These are phyloP conservation scores for Eidolon dupreanum DNA, from an alignment of 2,797 vertebrate genomes.

Conservation along the genomic window DNA sequence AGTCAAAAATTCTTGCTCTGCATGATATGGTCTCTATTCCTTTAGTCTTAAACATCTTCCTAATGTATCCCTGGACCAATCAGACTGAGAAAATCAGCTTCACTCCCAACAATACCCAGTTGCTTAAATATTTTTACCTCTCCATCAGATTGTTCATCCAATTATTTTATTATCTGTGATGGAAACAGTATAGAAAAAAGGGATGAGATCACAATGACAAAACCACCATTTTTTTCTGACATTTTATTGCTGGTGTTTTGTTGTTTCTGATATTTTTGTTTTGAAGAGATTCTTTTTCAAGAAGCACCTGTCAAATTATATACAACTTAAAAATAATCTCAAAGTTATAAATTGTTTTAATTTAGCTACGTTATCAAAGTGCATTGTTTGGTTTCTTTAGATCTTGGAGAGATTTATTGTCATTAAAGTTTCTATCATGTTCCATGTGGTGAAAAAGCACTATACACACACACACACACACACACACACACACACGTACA, in stretches of 20 bases:
- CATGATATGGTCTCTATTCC: background rate
- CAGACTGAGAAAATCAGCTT: background rate
- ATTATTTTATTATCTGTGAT: constrained; percentile 14
- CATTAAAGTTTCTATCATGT: background rate
- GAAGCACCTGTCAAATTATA: background rate
- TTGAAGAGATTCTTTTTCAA: constrained; percentile 22
- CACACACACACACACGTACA: too few relatives aligned
- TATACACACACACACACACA: background rate
- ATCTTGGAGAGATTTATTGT: background rate
- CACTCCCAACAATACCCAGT: background rate
- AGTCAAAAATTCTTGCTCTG: background rate
- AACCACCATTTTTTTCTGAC: background rate
- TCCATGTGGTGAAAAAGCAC: background rate
- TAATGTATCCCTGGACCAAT: background rate
- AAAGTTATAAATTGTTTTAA: background rate
- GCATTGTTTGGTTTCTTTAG: background rate
- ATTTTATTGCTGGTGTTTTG: background rate
- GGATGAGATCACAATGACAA: background rate
- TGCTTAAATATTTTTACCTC: constrained; percentile 10
- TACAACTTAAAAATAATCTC: background rate
- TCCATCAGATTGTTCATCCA: background rate
- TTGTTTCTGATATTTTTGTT: constrained; percentile 19
- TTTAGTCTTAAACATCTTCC: background rate
- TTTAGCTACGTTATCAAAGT: constrained; percentile 26
- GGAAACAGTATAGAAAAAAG: background rate